A percentile compares a stretch with the other conserved stretches of the same genome.
Evolutionary conservation across 2,888 invertebrate species (phyloP).

Genomic region (Pristionchus maxplancki): DNA sequence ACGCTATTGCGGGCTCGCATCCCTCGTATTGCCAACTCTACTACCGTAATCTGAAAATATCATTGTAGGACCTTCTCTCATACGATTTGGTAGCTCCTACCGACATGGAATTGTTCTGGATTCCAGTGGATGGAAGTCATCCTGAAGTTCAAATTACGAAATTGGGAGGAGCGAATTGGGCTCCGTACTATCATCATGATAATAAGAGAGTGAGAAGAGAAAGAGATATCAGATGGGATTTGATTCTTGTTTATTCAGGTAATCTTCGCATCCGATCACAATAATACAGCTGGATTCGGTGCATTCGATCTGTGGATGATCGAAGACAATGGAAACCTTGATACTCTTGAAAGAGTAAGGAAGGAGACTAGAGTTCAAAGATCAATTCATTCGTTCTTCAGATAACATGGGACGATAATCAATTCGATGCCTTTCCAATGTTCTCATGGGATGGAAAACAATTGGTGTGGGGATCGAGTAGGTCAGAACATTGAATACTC

Average conservation of each 20-base stretch:
- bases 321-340: constrained; percentile 67
- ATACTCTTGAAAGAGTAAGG: constrained; percentile 60
- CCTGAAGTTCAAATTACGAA: constrained; percentile 66
- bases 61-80: constrained; percentile 56
- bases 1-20: no score
- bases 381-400: constrained; percentile 51
- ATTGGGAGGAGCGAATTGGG: constrained; percentile 74
- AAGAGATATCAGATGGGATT: not conserved
- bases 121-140: constrained; percentile 68
- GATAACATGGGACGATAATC: constrained; percentile 66
- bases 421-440: constrained; percentile 76
- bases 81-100: constrained; percentile 71
- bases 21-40: no score
- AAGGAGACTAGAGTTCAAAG: not conserved
- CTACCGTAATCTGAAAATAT: not conserved
- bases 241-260: constrained; percentile 45
- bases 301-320: constrained; percentile 71
- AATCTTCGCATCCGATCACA: constrained; percentile 63
- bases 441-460: constrained; percentile 69
- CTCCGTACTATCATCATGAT: constrained; percentile 73
- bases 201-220: constrained; percentile 63
- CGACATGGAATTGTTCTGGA: constrained; percentile 73
- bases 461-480: constrained; percentile 66
- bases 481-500: constrained; percentile 46
- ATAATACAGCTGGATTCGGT: constrained; percentile 63